Evolutionary conservation across 2,113 vertebrate species (phyloP).

Genomic region (Prietella phreatophila): DNA sequence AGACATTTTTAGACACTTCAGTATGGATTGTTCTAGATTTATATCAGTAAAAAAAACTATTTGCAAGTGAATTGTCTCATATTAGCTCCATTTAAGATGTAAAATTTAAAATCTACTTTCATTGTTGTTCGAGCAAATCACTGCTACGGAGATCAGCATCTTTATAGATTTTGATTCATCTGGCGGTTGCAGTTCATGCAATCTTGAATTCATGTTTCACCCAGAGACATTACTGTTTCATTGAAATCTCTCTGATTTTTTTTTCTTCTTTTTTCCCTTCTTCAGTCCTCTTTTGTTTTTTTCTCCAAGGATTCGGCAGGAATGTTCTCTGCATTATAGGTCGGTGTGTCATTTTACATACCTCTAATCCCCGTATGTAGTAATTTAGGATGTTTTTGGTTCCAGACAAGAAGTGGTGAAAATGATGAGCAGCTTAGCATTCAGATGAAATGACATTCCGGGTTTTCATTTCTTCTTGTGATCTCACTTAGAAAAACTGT

Average conservation of each 20-base stretch:
- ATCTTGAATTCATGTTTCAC: conserved; percentile 35
- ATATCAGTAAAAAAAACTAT: neutral
- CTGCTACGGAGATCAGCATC: neutral
- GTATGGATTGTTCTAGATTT: neutral
- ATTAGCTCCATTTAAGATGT: neutral
- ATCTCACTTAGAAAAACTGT: neutral
- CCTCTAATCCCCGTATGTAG: neutral
- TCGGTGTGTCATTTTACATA: conserved; percentile 33
- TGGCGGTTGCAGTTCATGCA: conserved; percentile 9
- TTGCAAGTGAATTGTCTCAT: neutral
- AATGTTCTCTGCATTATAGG: conserved; percentile 49
- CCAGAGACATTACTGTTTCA: conserved; percentile 26
- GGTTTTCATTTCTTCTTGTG: conserved; percentile 19
- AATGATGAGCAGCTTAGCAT: conserved; percentile 36
- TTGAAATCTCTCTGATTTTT: conserved; percentile 39
- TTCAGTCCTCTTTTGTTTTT: conserved; percentile 27
- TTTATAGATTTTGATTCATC: neutral
- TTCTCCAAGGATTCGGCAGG: conserved; percentile 6
- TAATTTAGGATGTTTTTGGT: conserved; percentile 45
- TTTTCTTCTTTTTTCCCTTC: neutral
- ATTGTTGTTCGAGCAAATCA: neutral
- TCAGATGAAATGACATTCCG: conserved; percentile 18
- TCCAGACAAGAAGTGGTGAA: conserved; percentile 12
- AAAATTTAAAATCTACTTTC: neutral
- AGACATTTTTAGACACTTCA: neutral